Evolutionary conservation across 2,888 invertebrate genomes (phyloP).

Genomic region (Eupithecia inturbata): DNA sequence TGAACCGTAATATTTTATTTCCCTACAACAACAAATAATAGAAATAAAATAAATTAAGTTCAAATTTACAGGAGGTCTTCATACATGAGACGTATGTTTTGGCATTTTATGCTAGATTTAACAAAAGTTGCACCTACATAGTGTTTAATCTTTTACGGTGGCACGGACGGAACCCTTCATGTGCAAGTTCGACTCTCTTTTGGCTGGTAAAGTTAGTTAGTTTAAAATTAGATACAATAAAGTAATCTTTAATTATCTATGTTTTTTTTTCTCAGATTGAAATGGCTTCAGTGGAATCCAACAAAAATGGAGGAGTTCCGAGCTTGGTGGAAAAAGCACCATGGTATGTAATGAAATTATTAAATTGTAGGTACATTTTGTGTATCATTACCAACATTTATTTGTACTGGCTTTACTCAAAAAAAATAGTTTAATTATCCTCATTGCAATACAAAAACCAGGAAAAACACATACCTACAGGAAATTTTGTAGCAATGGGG

Average conservation of each 20-base stretch:
- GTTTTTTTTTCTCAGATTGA: slow-evolving; percentile 47
- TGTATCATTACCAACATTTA: no score
- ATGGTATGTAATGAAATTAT: slow-evolving; percentile 61
- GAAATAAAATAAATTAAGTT: no score
- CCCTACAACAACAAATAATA: no score
- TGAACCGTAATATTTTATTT: no score
- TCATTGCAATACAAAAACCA: no score
- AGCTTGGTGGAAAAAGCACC: slow-evolving; percentile 65
- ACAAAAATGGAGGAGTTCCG: slow-evolving; percentile 59
- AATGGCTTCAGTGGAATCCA: slow-evolving; percentile 60
- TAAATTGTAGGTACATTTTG: not conserved
- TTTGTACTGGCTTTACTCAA: no score
- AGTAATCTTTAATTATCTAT: not conserved
- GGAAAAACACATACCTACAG: no score
- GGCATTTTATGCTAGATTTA: no score
- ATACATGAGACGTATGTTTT: not conserved
- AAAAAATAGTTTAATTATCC: no score
- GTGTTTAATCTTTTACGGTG: not conserved
- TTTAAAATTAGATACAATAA: not conserved
- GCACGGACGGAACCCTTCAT: not conserved
- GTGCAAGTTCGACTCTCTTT: not conserved
- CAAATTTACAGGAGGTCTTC: no score
- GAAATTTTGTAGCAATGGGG: no score
- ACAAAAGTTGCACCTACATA: not conserved
- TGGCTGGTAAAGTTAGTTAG: not conserved